A percentile compares a stretch with the other conserved stretches of the same genome.
Conservation (phyloP, 2,888 invertebrate genomes). For the Chydorus sphaericus region DNA sequence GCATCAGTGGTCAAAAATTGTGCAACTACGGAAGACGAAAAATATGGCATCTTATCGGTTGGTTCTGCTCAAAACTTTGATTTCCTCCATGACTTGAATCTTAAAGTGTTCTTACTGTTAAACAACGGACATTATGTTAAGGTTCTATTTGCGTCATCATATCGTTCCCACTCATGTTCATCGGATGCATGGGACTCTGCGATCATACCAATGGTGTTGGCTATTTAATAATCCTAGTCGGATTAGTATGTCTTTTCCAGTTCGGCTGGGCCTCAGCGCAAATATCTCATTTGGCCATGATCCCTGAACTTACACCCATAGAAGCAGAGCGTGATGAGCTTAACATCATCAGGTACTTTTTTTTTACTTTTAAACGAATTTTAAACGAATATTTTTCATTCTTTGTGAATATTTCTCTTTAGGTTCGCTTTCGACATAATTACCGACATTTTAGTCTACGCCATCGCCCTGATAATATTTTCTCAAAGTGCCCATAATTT, state of each 20-base stretch:
- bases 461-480: slow-evolving; percentile 25
- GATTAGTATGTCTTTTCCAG: slow-evolving; percentile 35
- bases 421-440: slow-evolving; percentile 29
- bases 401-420: slow-evolving; percentile 22
- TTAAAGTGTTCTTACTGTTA: neutral
- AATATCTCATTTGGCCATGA: slow-evolving; percentile 38
- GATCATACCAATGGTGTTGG: slow-evolving; percentile 15
- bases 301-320: slow-evolving; percentile 32
- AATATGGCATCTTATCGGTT: slow-evolving; percentile 23
- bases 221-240: slow-evolving; percentile 28
- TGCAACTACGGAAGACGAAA: slow-evolving; percentile 20
- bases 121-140: neutral
- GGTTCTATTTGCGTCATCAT: slow-evolving; percentile 25
- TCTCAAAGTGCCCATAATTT: neutral
- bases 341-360: slow-evolving; percentile 29
- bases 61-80: neutral
- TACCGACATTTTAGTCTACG: slow-evolving; percentile 29
- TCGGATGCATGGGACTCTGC: slow-evolving; percentile 22
- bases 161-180: slow-evolving; percentile 36
- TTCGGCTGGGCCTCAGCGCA: slow-evolving; percentile 40
- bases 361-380: slow-evolving; percentile 7
- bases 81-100: neutral
- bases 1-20: neutral
- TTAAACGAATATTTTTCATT: slow-evolving; percentile 20
- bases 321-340: slow-evolving; percentile 30